Conservation (phyloP, 2,797 vertebrate genomes). For the Enteromius argenteus region DNA sequence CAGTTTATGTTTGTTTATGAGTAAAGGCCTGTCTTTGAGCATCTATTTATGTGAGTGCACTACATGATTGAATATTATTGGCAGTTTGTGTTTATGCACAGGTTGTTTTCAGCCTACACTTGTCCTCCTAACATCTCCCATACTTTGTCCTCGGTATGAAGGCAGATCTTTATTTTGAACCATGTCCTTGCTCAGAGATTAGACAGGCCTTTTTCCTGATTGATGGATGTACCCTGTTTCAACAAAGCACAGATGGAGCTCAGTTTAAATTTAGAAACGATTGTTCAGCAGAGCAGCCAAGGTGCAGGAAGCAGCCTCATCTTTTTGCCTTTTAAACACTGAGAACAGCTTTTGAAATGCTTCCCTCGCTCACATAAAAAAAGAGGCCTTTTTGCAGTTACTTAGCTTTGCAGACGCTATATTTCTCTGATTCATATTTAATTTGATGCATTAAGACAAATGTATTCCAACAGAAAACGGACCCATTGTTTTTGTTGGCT, state of each 20-base stretch:
- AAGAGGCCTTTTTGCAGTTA: conserved; percentile 25
- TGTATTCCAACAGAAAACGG: conserved; percentile 14
- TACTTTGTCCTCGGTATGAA: not conserved
- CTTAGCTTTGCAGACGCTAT: not conserved
- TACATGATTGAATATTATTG: conserved; percentile 17
- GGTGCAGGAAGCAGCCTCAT: conserved; percentile 46
- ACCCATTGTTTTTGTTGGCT: conserved; percentile 24
- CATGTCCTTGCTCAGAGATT: conserved; percentile 40
- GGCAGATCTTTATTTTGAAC: conserved; percentile 39
- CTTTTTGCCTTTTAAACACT: conserved; percentile 23
- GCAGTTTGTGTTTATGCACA: conserved; percentile 67
- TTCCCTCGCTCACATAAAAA: conserved; percentile 2
- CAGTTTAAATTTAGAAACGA: conserved; percentile 57
- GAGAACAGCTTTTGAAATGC: conserved; percentile 22
- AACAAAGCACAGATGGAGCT: conserved; percentile 45
- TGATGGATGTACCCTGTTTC: conserved; percentile 45
- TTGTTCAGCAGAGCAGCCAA: conserved; percentile 55
- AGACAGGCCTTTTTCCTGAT: conserved; percentile 36
- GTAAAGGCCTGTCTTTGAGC: conserved; percentile 4
- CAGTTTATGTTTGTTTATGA: conserved; percentile 21
- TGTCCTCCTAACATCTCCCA: conserved; percentile 1
- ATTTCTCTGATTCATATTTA: conserved; percentile 37
- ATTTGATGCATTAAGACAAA: conserved; percentile 34
- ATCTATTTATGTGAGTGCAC: not conserved
- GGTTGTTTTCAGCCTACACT: conserved; percentile 44